Conservation (phyloP, 2,888 invertebrate genomes). For the Mystacides longicornis region DNA sequence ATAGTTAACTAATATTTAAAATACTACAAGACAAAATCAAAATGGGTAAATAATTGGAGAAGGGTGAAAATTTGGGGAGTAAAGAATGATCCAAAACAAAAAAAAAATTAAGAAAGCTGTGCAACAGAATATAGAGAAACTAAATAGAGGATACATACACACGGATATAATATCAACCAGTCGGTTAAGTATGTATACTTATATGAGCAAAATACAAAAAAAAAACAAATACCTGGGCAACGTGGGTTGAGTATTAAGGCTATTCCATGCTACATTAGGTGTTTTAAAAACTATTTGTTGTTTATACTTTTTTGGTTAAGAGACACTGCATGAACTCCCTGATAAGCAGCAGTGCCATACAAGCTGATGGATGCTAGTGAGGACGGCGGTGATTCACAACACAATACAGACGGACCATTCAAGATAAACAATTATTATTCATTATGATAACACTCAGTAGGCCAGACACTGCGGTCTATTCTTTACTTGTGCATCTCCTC, state of each 20-base stretch:
- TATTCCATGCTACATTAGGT: slow-evolving; percentile 27
- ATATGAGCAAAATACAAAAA: slow-evolving; percentile 22
- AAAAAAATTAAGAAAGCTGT: slow-evolving; percentile 25
- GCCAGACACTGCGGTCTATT: too few relatives aligned
- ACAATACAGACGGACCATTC: slow-evolving; percentile 21
- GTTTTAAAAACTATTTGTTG: too few relatives aligned
- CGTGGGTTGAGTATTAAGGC: slow-evolving; percentile 25
- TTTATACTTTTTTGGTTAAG: too few relatives aligned
- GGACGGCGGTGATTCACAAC: slow-evolving; percentile 22
- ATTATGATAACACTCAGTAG: too few relatives aligned
- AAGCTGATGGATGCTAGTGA: slow-evolving; percentile 23
- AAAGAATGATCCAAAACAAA: neutral
- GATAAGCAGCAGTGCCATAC: slow-evolving; percentile 24
- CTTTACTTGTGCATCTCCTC: too few relatives aligned
- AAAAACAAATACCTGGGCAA: slow-evolving; percentile 27
- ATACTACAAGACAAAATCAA: too few relatives aligned
- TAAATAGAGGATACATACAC: slow-evolving; percentile 5
- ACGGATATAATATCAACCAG: too few relatives aligned
- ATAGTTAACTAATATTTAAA: too few relatives aligned
- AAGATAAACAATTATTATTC: too few relatives aligned
- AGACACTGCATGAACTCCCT: slow-evolving; percentile 18
- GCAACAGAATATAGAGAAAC: slow-evolving; percentile 27
- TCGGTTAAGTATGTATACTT: slow-evolving; percentile 7
- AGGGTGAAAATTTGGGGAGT: too few relatives aligned
- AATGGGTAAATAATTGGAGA: too few relatives aligned